These are phyloP conservation scores for Drosophila flavopinicola DNA, from an alignment of 2,888 invertebrate genomes.

Conservation along the genomic window DNA sequence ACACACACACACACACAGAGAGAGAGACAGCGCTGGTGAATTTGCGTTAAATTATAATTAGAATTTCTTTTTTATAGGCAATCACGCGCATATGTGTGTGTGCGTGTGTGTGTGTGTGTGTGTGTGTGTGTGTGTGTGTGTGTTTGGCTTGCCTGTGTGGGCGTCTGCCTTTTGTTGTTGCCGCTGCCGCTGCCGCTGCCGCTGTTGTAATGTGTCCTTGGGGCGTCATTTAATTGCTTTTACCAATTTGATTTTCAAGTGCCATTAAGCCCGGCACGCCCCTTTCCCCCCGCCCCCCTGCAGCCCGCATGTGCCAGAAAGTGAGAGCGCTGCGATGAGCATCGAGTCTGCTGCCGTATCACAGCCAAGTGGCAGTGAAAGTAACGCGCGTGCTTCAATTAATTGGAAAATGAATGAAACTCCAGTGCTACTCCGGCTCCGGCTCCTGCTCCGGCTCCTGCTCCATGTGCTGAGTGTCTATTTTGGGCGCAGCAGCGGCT, in stretches of 20 bases:
- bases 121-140: slow-evolving; percentile 29
- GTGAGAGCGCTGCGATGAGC: slow-evolving; percentile 62
- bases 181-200: slow-evolving; percentile 43
- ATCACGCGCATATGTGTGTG: slow-evolving; percentile 60
- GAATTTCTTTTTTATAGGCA: slow-evolving; percentile 81
- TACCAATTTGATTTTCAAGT: slow-evolving; percentile 83
- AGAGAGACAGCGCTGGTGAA: slow-evolving; percentile 52
- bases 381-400: slow-evolving; percentile 80
- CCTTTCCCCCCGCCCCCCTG: slow-evolving; percentile 1
- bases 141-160: slow-evolving; percentile 25
- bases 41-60: slow-evolving; percentile 81
- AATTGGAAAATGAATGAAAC: slow-evolving; percentile 81
- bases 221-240: slow-evolving; percentile 85
- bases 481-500: slow-evolving; percentile 59
- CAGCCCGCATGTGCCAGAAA: slow-evolving; percentile 65
- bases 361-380: slow-evolving; percentile 71
- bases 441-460: background rate
- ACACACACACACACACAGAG: slow-evolving; percentile 26
- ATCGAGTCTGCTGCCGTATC: slow-evolving; percentile 20
- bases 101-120: slow-evolving; percentile 30
- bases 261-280: slow-evolving; percentile 81
- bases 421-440: no score
- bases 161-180: slow-evolving; percentile 45
- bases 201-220: slow-evolving; percentile 84
- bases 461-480: slow-evolving; percentile 63